phyloP scores from a whole-genome alignment of 92 coral and sea anemone genomes.

The Phenganax marumi region DNA sequence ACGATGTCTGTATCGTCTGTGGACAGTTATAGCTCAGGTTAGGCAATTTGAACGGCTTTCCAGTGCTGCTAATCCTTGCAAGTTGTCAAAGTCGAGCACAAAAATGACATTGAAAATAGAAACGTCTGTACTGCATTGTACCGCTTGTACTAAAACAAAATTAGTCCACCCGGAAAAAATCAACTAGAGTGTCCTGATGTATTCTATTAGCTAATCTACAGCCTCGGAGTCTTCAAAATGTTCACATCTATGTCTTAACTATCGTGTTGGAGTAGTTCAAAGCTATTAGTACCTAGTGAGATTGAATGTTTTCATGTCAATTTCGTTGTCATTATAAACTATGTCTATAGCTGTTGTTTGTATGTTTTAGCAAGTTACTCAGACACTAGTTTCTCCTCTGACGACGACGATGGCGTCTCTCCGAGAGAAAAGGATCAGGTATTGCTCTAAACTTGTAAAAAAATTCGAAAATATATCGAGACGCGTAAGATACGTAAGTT shows the following conservation, averaged over 20 bases:
- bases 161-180: background rate
- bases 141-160: background rate
- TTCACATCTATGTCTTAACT: background rate
- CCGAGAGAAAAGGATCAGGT: slow-evolving; percentile 97
- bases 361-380: slow-evolving; percentile 85
- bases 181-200: background rate
- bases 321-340: slow-evolving; percentile 33
- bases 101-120: slow-evolving; percentile 1
- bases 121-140: slow-evolving; percentile 1
- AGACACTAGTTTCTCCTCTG: slow-evolving; percentile 87
- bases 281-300: background rate
- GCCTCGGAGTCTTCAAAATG: background rate
- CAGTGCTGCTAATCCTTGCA: slow-evolving; percentile 4
- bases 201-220: background rate
- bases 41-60: slow-evolving; percentile 34
- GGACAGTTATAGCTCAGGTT: slow-evolving; percentile 99
- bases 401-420: slow-evolving; percentile 89
- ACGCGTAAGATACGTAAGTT: background rate
- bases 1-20: slow-evolving; percentile 99
- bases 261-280: background rate
- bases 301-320: slow-evolving; percentile 1
- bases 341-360: slow-evolving; percentile 32
- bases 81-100: slow-evolving; percentile 24
- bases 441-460: background rate
- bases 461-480: background rate